These are phyloP conservation scores for Steinernema khuongi DNA, from an alignment of 1,140 invertebrate genomes.

Conservation along the genomic window DNA sequence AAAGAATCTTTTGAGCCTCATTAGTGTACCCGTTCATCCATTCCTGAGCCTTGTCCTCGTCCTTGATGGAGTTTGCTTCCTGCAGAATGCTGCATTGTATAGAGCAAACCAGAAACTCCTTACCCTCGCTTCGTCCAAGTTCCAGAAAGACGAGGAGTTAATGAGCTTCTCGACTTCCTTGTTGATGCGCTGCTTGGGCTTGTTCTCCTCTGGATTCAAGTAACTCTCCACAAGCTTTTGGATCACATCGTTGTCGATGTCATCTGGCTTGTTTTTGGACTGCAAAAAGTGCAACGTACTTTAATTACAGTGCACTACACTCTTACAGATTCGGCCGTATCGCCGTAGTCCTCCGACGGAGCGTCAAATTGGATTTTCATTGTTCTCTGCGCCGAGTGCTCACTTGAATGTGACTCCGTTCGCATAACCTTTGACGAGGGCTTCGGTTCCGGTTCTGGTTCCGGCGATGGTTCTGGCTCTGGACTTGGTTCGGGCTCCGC, in stretches of 20 bases:
- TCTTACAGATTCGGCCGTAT: neutral
- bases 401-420: neutral
- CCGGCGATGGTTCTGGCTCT: constrained; percentile 27
- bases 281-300: neutral
- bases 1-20: constrained; percentile 34
- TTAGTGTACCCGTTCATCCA: constrained; percentile 36
- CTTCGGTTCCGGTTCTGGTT: constrained; percentile 27
- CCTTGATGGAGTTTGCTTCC: constrained; percentile 40
- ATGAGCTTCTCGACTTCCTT: constrained; percentile 11
- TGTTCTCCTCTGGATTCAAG: neutral
- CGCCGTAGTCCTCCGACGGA: neutral
- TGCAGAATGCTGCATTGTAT: constrained; percentile 10
- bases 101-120: neutral
- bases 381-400: neutral
- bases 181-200: neutral
- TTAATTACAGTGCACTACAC: neutral
- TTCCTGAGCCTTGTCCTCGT: constrained; percentile 21
- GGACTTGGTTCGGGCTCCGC: constrained; percentile 31
- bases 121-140: neutral
- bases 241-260: neutral
- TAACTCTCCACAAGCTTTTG: neutral
- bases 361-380: neutral
- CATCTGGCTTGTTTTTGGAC: neutral
- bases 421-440: constrained; percentile 3
- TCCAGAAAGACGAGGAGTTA: neutral